Evolutionary conservation across 1,140 invertebrate genomes (phyloP).

Genomic region (Aethina tumida): DNA sequence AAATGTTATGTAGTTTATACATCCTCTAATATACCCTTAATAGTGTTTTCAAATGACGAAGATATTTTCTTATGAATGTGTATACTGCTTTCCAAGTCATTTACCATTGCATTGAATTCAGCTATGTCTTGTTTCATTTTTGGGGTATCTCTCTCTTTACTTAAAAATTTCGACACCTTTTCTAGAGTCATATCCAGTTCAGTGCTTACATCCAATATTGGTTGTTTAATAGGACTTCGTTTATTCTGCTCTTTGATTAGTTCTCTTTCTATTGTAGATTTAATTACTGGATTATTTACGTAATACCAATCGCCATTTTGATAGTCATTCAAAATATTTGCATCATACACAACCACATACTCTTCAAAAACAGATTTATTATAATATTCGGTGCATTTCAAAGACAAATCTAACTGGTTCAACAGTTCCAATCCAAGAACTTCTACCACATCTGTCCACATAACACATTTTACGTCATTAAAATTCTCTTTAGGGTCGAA

Average conservation of each 20-base stretch:
- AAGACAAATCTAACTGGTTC: slow-evolving; percentile 20
- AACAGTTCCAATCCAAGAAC: slow-evolving; percentile 24
- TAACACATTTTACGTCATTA: slow-evolving; percentile 15
- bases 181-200: slow-evolving; percentile 13
- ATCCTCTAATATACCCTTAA: no score
- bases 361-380: slow-evolving; percentile 22
- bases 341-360: slow-evolving; percentile 29
- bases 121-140: slow-evolving; percentile 11
- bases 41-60: slow-evolving; percentile 4
- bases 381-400: slow-evolving; percentile 14
- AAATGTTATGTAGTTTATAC: no score
- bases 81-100: slow-evolving; percentile 26
- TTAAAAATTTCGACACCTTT: slow-evolving; percentile 3
- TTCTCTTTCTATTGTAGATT: no score
- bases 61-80: slow-evolving; percentile 22
- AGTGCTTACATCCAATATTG: slow-evolving; percentile 16
- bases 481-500: slow-evolving; percentile 14
- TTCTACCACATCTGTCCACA: slow-evolving; percentile 29
- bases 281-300: slow-evolving; percentile 24
- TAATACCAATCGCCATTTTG: slow-evolving; percentile 28
- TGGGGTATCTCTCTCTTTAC: background rate
- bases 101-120: slow-evolving; percentile 17
- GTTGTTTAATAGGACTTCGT: no score
- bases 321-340: slow-evolving; percentile 17
- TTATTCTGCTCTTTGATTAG: no score